Percentiles rank a stretch among this genome's conserved stretches.
Evolutionary conservation across 2,888 invertebrate species (phyloP).

Genomic region (Lapara coniferarum): DNA sequence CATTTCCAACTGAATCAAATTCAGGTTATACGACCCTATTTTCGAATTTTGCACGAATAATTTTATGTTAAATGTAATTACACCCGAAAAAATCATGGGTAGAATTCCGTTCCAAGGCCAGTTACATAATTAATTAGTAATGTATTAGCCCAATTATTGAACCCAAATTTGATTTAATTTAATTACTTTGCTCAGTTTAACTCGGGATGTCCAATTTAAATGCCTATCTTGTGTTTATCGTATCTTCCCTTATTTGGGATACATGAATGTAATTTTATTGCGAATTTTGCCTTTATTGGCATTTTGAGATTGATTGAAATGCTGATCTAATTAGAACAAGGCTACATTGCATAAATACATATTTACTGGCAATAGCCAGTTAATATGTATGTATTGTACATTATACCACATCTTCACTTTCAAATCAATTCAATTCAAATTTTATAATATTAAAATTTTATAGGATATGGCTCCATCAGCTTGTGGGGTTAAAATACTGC

Average conservation of each 20-base stretch:
- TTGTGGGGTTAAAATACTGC: no score
- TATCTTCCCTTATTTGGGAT: background rate
- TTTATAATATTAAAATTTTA: no score
- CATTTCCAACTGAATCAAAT: no score
- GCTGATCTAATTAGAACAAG: background rate
- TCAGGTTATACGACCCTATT: no score
- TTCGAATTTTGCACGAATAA: no score
- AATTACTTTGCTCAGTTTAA: constrained; percentile 13
- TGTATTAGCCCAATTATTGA: background rate
- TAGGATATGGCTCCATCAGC: no score
- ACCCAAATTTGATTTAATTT: background rate
- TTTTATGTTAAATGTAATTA: no score
- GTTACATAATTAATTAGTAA: background rate
- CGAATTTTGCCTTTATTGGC: background rate
- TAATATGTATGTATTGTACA: no score
- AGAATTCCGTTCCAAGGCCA: background rate
- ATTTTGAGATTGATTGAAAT: background rate
- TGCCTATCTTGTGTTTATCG: background rate
- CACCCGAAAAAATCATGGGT: no score
- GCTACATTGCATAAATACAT: background rate
- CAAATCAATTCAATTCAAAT: no score
- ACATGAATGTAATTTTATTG: constrained; percentile 4
- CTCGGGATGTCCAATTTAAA: background rate
- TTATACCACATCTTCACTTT: no score
- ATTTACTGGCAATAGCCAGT: no score